phyloP scores from a whole-genome alignment of 2,113 vertebrate species.

The Salvelinus namaycush region DNA sequence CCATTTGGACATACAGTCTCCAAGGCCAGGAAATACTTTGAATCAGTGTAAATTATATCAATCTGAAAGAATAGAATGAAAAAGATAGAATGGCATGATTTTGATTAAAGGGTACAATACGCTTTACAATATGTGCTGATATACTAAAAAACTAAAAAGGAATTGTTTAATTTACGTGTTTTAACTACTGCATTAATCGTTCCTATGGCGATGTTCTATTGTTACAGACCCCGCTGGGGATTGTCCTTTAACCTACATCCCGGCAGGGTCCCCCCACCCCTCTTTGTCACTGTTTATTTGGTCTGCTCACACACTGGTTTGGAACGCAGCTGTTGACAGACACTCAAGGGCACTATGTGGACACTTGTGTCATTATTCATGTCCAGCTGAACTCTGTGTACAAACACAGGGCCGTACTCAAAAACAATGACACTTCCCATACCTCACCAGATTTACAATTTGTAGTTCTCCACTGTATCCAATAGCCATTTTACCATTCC shows the following conservation, averaged over 20 bases:
- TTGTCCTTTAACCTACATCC: background rate
- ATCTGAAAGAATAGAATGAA: background rate
- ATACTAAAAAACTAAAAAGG: background rate
- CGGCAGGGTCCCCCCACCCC: constrained; percentile 22
- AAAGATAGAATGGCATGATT: background rate
- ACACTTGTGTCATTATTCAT: background rate
- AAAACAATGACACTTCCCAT: background rate
- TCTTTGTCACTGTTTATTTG: constrained; percentile 48
- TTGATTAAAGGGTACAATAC: background rate
- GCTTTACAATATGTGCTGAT: background rate
- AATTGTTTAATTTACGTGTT: background rate
- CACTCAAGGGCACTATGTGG: constrained; percentile 8
- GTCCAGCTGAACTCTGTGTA: background rate
- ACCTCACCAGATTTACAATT: background rate
- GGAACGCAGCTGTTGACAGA: constrained; percentile 43
- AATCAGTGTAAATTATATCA: background rate
- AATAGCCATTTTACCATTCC: background rate
- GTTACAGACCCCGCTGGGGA: background rate
- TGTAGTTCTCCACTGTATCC: background rate
- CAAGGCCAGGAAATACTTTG: background rate
- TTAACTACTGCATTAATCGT: background rate
- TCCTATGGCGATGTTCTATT: background rate
- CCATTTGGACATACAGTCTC: background rate
- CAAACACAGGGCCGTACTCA: background rate
- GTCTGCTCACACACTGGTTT: constrained; percentile 30